Percentiles rank a stretch among this genome's conserved stretches.
Evolutionary conservation across 2,113 vertebrate species (phyloP).

Genomic region (Chamaea fasciata): DNA sequence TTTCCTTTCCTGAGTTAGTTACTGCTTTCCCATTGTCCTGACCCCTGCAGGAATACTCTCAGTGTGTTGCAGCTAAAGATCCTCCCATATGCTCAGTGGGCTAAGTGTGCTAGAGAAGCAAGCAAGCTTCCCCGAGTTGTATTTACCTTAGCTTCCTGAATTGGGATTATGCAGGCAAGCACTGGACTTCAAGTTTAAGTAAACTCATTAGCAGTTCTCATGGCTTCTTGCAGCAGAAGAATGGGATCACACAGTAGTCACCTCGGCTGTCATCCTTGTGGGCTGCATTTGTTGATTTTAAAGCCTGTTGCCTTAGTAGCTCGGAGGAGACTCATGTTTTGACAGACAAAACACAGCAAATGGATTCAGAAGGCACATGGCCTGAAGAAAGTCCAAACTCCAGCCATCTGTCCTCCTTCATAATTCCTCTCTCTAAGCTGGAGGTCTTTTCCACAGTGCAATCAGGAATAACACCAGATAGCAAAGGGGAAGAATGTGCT

Average conservation of each 20-base stretch:
- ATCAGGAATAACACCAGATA: not conserved
- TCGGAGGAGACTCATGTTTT: constrained; percentile 3
- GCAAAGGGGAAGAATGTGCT: not conserved
- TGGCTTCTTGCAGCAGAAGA: not conserved
- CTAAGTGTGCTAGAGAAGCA: not conserved
- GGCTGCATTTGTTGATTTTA: constrained; percentile 12
- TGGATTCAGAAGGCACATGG: not conserved
- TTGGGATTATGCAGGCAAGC: not conserved
- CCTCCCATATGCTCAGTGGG: not conserved
- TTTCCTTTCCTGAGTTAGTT: not conserved
- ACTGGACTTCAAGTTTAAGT: not conserved
- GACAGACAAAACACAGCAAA: constrained; percentile 27
- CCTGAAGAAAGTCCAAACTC: constrained; percentile 10
- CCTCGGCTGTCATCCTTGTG: not conserved
- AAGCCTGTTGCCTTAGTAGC: constrained; percentile 25
- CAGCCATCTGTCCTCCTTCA: constrained; percentile 16
- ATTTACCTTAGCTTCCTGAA: constrained; percentile 10
- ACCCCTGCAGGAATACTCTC: not conserved
- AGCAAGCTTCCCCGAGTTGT: not conserved
- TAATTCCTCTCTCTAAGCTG: not conserved
- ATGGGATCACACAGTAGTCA: not conserved
- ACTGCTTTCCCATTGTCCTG: constrained; percentile 7
- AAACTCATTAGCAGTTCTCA: constrained; percentile 6
- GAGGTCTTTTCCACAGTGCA: not conserved
- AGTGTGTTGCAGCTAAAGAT: not conserved